Conservation (phyloP, 1,140 invertebrate genomes). For the Heliconius congener region DNA sequence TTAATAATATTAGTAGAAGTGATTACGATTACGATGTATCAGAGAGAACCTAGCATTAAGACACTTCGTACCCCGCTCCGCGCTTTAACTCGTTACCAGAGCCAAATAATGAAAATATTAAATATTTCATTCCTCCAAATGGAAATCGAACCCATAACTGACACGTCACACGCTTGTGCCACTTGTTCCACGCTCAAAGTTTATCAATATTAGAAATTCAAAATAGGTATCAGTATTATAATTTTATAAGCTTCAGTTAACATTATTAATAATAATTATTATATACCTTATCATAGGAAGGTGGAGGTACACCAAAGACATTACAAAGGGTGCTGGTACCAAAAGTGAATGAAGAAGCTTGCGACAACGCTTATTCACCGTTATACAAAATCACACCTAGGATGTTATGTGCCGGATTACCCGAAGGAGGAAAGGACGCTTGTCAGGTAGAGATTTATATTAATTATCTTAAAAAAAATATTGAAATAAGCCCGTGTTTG, state of each 20-base stretch:
- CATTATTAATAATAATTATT: background rate
- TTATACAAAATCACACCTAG: constrained; percentile 72
- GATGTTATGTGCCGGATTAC: constrained; percentile 81
- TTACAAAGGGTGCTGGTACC: constrained; percentile 75
- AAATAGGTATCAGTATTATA: background rate
- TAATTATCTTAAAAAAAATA: background rate
- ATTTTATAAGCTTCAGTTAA: background rate
- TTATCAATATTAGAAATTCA: background rate
- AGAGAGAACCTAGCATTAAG: too few species aligned
- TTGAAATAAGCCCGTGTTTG: background rate
- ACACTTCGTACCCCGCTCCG: too few species aligned
- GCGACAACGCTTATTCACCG: constrained; percentile 70
- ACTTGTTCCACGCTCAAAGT: background rate
- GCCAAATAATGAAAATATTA: too few species aligned
- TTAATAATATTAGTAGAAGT: too few species aligned
- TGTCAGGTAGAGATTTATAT: constrained; percentile 69
- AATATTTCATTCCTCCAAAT: too few species aligned
- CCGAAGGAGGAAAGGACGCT: constrained; percentile 80
- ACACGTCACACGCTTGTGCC: too few species aligned
- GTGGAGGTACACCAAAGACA: constrained; percentile 50
- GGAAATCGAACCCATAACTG: too few species aligned
- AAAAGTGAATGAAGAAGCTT: constrained; percentile 73
- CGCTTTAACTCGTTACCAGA: too few species aligned
- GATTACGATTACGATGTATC: too few species aligned
- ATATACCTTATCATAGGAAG: constrained; percentile 47